phyloP scores from a whole-genome alignment of 2,113 vertebrate genomes.

The Apaloderma vittatum region DNA sequence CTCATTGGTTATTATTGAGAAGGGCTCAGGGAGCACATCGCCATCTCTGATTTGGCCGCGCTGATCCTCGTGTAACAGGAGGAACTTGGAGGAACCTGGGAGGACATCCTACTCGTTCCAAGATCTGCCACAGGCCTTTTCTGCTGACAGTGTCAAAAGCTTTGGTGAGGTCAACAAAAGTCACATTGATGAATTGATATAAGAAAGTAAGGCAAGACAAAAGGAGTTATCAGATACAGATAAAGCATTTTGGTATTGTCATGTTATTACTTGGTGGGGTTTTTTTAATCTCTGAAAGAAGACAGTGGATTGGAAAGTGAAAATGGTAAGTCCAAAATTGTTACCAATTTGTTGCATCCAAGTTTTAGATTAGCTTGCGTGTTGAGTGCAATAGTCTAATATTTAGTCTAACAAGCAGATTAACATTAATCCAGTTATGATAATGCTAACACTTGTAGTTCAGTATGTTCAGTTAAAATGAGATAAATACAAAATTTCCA shows the following conservation, averaged over 20 bases:
- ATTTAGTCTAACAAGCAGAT: neutral
- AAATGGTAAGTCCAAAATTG: neutral
- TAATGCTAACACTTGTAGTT: neutral
- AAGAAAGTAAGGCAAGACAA: neutral
- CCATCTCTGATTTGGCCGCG: no score
- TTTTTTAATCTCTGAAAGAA: neutral
- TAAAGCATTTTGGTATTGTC: neutral
- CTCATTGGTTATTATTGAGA: no score
- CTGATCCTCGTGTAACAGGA: no score
- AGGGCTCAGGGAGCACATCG: no score
- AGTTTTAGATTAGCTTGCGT: neutral
- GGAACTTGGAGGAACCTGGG: no score
- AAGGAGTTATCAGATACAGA: conserved; percentile 14
- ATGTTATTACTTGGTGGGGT: neutral
- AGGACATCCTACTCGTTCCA: no score
- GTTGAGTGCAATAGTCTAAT: neutral
- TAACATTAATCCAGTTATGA: neutral
- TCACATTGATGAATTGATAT: no score
- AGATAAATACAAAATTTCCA: neutral
- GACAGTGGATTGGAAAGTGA: neutral
- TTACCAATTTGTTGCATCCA: neutral
- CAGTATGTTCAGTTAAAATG: neutral
- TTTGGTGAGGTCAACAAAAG: no score
- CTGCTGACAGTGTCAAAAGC: no score
- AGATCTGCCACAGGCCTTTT: no score